Evolutionary conservation across 2,113 vertebrate species (phyloP).

Genomic region (Melanocharis versteri): DNA sequence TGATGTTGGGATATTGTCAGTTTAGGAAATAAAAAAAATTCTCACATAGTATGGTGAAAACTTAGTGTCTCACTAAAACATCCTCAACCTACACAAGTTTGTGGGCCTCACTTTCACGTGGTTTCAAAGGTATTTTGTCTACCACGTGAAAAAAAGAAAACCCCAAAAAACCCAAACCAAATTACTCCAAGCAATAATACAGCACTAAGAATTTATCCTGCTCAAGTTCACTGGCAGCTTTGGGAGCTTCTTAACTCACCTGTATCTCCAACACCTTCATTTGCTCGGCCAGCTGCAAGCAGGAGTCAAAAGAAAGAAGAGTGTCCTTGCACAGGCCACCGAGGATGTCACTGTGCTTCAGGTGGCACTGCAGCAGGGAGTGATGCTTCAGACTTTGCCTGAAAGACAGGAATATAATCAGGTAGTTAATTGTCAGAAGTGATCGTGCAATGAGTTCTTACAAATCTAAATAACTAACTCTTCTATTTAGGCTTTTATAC

Average conservation of each 20-base stretch:
- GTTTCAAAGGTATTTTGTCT: not conserved
- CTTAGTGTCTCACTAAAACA: not conserved
- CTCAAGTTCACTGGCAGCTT: not conserved
- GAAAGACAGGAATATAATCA: not conserved
- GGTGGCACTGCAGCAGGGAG: constrained; percentile 78
- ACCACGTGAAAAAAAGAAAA: not conserved
- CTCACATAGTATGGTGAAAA: not conserved
- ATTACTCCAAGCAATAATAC: not conserved
- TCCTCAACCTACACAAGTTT: not conserved
- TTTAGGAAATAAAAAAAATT: not conserved
- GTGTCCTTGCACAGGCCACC: constrained; percentile 83
- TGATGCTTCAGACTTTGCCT: constrained; percentile 93
- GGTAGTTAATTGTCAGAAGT: not conserved
- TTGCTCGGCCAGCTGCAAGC: constrained; percentile 84
- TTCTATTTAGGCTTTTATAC: not conserved
- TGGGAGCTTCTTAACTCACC: constrained; percentile 45
- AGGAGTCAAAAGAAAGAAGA: constrained; percentile 78
- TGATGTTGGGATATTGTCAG: not conserved
- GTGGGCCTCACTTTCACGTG: not conserved
- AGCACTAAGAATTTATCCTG: not conserved
- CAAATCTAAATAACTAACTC: not conserved
- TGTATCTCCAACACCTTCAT: constrained; percentile 69
- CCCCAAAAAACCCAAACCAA: not conserved
- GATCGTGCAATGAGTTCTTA: not conserved
- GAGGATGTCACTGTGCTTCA: constrained; percentile 85